Evolutionary conservation across 1,140 invertebrate genomes (phyloP).

Genomic region (Choristoneura fumiferana): DNA sequence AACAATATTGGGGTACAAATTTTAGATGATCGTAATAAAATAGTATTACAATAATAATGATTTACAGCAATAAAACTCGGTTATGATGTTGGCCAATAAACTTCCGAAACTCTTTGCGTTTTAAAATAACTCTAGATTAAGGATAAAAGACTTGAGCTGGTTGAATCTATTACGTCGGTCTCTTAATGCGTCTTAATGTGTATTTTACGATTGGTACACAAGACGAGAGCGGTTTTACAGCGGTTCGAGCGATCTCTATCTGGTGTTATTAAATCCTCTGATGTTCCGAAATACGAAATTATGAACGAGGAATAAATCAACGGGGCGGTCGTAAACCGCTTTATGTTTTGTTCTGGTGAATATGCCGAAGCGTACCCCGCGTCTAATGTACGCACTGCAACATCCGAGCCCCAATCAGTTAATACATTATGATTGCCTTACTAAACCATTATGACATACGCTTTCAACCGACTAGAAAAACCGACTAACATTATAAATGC

Average conservation of each 20-base stretch:
- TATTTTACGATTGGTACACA: slow-evolving; percentile 76
- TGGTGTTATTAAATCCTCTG: slow-evolving; percentile 69
- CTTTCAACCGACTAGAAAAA: neutral
- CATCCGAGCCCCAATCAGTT: neutral
- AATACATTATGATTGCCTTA: neutral
- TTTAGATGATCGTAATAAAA: slow-evolving; percentile 57
- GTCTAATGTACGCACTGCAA: slow-evolving; percentile 4
- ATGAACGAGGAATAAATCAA: slow-evolving; percentile 76
- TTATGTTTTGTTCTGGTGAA: slow-evolving; percentile 71
- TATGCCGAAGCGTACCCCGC: neutral
- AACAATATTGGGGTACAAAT: slow-evolving; percentile 44
- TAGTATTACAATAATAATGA: slow-evolving; percentile 64
- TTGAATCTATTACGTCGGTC: slow-evolving; percentile 45
- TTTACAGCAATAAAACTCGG: slow-evolving; percentile 66
- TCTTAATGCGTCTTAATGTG: slow-evolving; percentile 75
- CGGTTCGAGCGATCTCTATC: slow-evolving; percentile 69
- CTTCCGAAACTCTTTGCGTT: slow-evolving; percentile 57
- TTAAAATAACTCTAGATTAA: slow-evolving; percentile 74
- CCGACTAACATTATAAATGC: no score
- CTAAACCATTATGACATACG: neutral
- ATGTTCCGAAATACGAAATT: slow-evolving; percentile 73
- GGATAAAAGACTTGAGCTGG: slow-evolving; percentile 58
- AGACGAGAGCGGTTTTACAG: slow-evolving; percentile 67
- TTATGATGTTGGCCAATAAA: slow-evolving; percentile 71
- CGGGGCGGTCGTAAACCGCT: slow-evolving; percentile 67